phyloP scores from a whole-genome alignment of 2,888 invertebrate genomes.

The Watsonalla binaria region DNA sequence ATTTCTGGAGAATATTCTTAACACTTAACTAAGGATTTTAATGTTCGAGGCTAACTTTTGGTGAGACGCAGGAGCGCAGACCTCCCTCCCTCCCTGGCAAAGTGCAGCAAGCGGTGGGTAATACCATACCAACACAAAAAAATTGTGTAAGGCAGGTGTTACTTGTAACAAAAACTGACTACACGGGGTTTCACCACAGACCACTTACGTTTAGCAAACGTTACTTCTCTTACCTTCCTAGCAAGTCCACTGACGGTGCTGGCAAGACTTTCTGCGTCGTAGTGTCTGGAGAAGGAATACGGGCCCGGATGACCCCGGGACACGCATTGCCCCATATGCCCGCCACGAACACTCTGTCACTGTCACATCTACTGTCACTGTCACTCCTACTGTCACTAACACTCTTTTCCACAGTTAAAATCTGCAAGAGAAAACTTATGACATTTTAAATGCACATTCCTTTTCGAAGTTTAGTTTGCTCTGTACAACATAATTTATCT shows the following conservation, averaged over 20 bases:
- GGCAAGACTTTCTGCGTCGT: slow-evolving; percentile 68
- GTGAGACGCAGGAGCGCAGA: too few relatives aligned
- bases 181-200: neutral
- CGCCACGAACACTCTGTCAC: slow-evolving; percentile 27
- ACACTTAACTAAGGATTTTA: too few relatives aligned
- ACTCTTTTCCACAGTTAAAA: slow-evolving; percentile 17
- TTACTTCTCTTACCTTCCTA: slow-evolving; percentile 44
- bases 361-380: slow-evolving; percentile 26
- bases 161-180: too few relatives aligned
- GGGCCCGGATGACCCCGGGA: slow-evolving; percentile 80
- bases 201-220: neutral
- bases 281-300: slow-evolving; percentile 65
- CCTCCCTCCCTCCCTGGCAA: too few relatives aligned
- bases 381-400: slow-evolving; percentile 14
- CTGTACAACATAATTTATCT: too few relatives aligned
- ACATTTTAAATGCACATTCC: neutral
- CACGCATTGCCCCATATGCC: slow-evolving; percentile 88
- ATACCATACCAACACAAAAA: too few relatives aligned
- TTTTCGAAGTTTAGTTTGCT: too few relatives aligned
- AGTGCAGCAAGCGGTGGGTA: too few relatives aligned
- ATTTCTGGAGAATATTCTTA: too few relatives aligned
- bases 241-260: slow-evolving; percentile 55
- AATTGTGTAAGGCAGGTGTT: too few relatives aligned
- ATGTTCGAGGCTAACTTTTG: too few relatives aligned
- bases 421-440: slow-evolving; percentile 12